Base-by-base conservation (phyloP, 2,888 invertebrate genomes). In the Pammene fasciana region DNA sequence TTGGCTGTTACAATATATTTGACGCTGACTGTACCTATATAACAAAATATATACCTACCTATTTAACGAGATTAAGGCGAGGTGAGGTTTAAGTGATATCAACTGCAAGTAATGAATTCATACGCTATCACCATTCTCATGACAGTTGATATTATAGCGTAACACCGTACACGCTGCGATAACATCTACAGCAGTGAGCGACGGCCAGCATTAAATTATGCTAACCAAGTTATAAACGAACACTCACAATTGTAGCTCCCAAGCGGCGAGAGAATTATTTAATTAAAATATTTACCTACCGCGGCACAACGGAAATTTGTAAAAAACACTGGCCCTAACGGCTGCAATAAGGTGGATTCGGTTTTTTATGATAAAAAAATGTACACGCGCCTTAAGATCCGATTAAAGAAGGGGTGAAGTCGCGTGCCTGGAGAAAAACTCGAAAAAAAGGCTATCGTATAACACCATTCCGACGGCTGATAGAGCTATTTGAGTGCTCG, bases 371-470 rank as follows among this genome's bases (percentile, higher is more conserved):
- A 57, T 72, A 78, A 79, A 88, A 90, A 91, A 91, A 86, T 79
- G 78, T 83, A 87, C 92, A 91, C 91, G 90, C 88, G 90, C 86
- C 88, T 84, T 76, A 74, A 87, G 86, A 90, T 88, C 89, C 88
- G 89, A 90, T 90, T 91, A 91, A 89, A 90, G 89, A 92, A 92
- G 90, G 90, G 92, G 90, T 89, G 86, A 81, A 75, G 88, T 86
- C 86, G 83, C 82, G 83, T 82, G 87, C 80, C 86, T 83, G 77
- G 64, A 79, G 65, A 70, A 70, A 65, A 70, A 65, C 43, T 61
- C 13, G 18, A 50, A 50, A 68, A 68, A 46, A 59, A 67, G 73
- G 76, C 80, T 84, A 84, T 86, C 86, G 82, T 82, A 89, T 87
- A 89, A 88, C 90, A 86, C 88, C 88, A 88, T 89, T 88, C 87